Conservation (phyloP, 2,888 invertebrate genomes). For the Prosapia bicincta region DNA sequence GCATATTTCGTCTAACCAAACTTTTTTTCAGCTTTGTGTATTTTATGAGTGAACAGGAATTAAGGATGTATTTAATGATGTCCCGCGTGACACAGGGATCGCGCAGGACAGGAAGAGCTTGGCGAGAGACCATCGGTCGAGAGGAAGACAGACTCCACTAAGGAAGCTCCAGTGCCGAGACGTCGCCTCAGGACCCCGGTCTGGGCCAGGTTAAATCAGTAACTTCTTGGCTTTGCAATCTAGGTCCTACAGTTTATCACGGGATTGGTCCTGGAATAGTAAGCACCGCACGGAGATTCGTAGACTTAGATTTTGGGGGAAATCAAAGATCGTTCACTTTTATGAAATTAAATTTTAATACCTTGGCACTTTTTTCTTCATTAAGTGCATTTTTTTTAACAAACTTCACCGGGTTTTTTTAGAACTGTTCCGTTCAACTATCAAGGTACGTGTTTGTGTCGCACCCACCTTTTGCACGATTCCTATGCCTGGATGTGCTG, state of each 20-base stretch:
- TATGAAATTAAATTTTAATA: background rate
- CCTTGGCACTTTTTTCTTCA: background rate
- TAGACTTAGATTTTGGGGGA: background rate
- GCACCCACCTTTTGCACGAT: constrained; percentile 5
- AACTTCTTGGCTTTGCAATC: constrained; percentile 30
- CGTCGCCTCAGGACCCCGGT: constrained; percentile 76
- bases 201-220: constrained; percentile 62
- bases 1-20: background rate
- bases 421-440: background rate
- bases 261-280: constrained; percentile 24
- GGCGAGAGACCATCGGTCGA: constrained; percentile 4
- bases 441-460: constrained; percentile 2
- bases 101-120: constrained; percentile 1
- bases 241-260: constrained; percentile 18
- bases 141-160: constrained; percentile 4
- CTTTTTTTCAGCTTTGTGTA: background rate
- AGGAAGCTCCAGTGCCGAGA: constrained; percentile 45
- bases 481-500: background rate
- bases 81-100: constrained; percentile 16
- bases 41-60: background rate
- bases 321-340: background rate
- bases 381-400: background rate
- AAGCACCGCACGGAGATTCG: constrained; percentile 30
- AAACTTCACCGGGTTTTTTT: background rate
- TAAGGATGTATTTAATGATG: constrained; percentile 8